A percentile compares a stretch with the other conserved stretches of the same genome.
Evolutionary conservation across 2,888 invertebrate genomes (phyloP).

Genomic region (Drosophila neotestacea): DNA sequence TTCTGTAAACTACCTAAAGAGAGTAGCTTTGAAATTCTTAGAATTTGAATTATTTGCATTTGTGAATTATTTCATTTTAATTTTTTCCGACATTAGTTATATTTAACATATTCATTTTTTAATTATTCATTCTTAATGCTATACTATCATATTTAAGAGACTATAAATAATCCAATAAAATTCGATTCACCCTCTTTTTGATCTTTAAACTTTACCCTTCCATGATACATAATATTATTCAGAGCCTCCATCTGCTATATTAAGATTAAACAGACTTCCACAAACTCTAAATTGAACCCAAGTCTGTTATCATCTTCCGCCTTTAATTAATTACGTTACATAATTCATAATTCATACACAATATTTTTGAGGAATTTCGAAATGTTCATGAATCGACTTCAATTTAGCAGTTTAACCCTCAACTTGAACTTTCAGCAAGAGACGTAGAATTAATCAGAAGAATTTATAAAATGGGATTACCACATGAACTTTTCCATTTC

Average conservation of each 20-base stretch:
- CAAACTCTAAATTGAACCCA: background rate
- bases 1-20: background rate
- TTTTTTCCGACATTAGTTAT: too few species aligned
- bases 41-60: too few species aligned
- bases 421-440: conserved; percentile 33
- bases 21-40: too few species aligned
- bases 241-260: too few species aligned
- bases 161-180: background rate
- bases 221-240: background rate
- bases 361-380: conserved; percentile 23
- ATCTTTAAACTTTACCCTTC: background rate
- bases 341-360: conserved; percentile 38
- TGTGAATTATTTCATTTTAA: too few species aligned
- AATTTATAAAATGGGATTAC: conserved; percentile 29
- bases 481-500: background rate
- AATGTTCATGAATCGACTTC: conserved; percentile 28
- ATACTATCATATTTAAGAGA: background rate
- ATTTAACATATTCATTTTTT: too few species aligned
- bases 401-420: conserved; percentile 49
- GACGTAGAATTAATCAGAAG: conserved; percentile 38
- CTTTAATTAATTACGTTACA: too few species aligned
- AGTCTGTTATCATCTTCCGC: background rate
- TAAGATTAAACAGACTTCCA: background rate
- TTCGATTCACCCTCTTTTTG: background rate
- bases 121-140: too few species aligned